These are phyloP conservation scores for Sylvicapra grimmia DNA, from an alignment of 2,113 vertebrate species.

Conservation along the genomic window DNA sequence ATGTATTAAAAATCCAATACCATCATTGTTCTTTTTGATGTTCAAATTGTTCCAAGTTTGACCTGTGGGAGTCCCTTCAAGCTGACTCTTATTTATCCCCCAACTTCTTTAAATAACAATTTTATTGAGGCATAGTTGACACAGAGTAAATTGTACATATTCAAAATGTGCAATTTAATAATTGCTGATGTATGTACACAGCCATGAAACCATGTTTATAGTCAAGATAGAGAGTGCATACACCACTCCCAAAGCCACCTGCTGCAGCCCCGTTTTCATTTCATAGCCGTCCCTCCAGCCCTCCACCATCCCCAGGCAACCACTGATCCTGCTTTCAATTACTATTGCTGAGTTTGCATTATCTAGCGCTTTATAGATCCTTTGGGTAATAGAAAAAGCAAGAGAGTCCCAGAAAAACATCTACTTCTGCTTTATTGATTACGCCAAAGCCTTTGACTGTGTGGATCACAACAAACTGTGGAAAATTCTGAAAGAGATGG, in stretches of 20 bases:
- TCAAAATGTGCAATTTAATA: background rate
- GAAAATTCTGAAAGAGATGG: background rate
- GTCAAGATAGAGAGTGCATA: background rate
- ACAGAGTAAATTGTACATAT: background rate
- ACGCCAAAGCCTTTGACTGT: background rate
- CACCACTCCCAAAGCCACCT: background rate
- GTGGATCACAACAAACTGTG: background rate
- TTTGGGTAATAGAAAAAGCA: background rate
- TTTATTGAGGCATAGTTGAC: background rate
- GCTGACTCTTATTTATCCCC: background rate
- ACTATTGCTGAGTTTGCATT: background rate
- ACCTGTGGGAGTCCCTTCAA: background rate
- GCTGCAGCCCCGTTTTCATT: fast-evolving
- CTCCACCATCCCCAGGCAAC: background rate
- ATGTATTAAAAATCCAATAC: background rate
- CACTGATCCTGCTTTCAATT: background rate
- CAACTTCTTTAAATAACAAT: background rate
- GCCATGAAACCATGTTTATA: background rate
- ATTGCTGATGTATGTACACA: background rate
- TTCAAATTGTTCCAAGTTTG: background rate
- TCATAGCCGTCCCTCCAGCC: background rate
- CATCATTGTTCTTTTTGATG: background rate
- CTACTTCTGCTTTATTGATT: background rate
- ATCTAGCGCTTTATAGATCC: background rate
- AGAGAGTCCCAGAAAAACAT: background rate